Percentiles rank a stretch among this genome's conserved stretches.
phyloP scores from a whole-genome alignment of 2,888 invertebrate species.

The Drosophila nigricruria region DNA sequence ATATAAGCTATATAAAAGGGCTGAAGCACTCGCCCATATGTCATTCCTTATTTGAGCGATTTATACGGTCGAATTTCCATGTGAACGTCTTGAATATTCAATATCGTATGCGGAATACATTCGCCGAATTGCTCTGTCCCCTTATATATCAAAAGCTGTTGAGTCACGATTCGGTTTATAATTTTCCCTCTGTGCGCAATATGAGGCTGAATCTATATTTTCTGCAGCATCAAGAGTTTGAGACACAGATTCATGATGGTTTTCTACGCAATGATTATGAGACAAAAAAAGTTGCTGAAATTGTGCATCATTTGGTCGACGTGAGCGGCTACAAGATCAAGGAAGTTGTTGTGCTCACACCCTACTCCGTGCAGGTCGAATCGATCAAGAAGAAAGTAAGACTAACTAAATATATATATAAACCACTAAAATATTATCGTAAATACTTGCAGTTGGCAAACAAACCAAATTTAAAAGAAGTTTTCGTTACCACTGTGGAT shows the following conservation, averaged over 20 bases:
- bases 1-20: constrained; percentile 82
- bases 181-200: constrained; percentile 88
- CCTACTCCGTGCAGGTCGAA: constrained; percentile 68
- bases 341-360: constrained; percentile 89
- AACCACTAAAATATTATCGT: background rate
- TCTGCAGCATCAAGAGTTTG: constrained; percentile 87
- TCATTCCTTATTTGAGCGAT: constrained; percentile 92
- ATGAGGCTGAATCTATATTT: constrained; percentile 89
- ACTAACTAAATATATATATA: background rate
- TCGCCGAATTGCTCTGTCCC: constrained; percentile 88
- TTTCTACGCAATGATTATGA: constrained; percentile 59
- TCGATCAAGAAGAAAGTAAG: constrained; percentile 50
- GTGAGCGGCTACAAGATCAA: constrained; percentile 87
- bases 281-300: constrained; percentile 40
- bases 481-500: constrained; percentile 88
- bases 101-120: constrained; percentile 90
- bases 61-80: constrained; percentile 89
- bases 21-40: constrained; percentile 82
- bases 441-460: constrained; percentile 15
- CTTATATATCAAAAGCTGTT: constrained; percentile 88
- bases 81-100: constrained; percentile 88
- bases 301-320: constrained; percentile 56
- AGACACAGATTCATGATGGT: constrained; percentile 74
- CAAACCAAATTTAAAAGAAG: constrained; percentile 13
- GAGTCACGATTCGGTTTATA: constrained; percentile 86